Evolutionary conservation across 2,797 vertebrate species (phyloP), one percentile per base, ranked within the genome.

Genomic region (Girardinus metallicus): DNA sequence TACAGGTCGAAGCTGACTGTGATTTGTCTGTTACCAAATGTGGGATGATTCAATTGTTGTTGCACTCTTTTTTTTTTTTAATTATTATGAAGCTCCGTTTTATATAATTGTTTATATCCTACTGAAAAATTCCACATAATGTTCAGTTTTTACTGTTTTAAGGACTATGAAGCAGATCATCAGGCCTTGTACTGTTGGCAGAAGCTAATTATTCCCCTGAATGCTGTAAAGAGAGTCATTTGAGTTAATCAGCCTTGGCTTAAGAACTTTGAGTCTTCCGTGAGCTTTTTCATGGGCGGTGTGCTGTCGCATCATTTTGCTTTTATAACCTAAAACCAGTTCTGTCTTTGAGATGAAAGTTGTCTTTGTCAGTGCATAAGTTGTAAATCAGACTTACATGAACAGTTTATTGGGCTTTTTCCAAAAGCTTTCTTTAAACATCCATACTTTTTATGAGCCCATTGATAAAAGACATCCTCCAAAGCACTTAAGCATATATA

Each of bases 201-300:
- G 68, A 80, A n/a, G 74, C 60, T 3, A 62, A 4, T 80, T 77
- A 39, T 23, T 43, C 85, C 79, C 76, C 77, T 71, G 26, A 75
- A 4, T 2, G 23, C 47, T 49, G 16, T 1, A 57, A 29, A 39
- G 23, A 29, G 43, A 34, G 44, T 77, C 29, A 5, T 47, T 16
- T 72, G 60, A 34, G 21, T 44, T 46, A 18, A 18, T 76, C 5
- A 39, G 23, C 34, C 16, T 26, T 57, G 29, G 5, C 46, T 75
- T 64, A 0, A 79, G 41, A 26, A 44, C 10, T 4, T 11, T 47
- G 7, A 64, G 26, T 47, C 1, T 34, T 10, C 23, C 16, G 5
- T 43, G 12, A 76, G 4, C 23, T 51, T 16, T 4, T 43, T 9
- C 13, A 8, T 51, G n/a, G 12, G 9, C 9, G 44, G 10, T 29